Evolutionary conservation across 2,888 invertebrate species (phyloP).

Genomic region (Thalpophila matura): DNA sequence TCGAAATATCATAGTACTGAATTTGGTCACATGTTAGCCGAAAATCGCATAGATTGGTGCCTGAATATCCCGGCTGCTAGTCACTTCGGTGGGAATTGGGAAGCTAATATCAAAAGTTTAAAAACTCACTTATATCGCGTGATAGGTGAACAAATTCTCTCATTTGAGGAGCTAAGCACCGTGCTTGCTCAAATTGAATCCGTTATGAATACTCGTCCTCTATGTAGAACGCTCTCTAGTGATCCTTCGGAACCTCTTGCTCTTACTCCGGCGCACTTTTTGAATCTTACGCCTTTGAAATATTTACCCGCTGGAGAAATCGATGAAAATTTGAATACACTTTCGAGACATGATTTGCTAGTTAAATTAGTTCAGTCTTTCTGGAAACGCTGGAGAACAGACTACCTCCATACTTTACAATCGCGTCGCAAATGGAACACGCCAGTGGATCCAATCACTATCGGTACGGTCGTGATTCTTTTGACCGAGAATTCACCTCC

Average conservation of each 20-base stretch:
- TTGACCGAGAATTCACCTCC: constrained; percentile 30
- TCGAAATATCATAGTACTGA: constrained; percentile 1
- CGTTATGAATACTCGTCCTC: neutral
- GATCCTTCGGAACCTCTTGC: constrained; percentile 12
- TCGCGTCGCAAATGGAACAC: constrained; percentile 30
- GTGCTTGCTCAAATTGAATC: constrained; percentile 5
- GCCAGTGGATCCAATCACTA: constrained; percentile 5
- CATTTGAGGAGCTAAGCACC: constrained; percentile 10
- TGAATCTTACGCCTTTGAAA: constrained; percentile 19
- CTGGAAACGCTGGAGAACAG: neutral
- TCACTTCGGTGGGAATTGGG: constrained; percentile 28
- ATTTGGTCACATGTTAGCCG: neutral
- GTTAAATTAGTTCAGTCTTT: neutral
- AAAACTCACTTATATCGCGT: constrained; percentile 4
- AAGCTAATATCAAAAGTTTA: constrained; percentile 6
- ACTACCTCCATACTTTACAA: neutral
- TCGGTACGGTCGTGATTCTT: constrained; percentile 34
- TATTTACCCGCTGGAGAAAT: constrained; percentile 22
- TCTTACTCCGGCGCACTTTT: constrained; percentile 47
- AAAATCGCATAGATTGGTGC: constrained; percentile 12
- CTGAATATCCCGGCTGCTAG: constrained; percentile 8
- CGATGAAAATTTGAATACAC: neutral
- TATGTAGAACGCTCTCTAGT: constrained; percentile 6
- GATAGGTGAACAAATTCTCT: constrained; percentile 5
- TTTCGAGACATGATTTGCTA: neutral